phyloP scores from a whole-genome alignment of 2,113 vertebrate genomes.

The Callaeas wilsoni region DNA sequence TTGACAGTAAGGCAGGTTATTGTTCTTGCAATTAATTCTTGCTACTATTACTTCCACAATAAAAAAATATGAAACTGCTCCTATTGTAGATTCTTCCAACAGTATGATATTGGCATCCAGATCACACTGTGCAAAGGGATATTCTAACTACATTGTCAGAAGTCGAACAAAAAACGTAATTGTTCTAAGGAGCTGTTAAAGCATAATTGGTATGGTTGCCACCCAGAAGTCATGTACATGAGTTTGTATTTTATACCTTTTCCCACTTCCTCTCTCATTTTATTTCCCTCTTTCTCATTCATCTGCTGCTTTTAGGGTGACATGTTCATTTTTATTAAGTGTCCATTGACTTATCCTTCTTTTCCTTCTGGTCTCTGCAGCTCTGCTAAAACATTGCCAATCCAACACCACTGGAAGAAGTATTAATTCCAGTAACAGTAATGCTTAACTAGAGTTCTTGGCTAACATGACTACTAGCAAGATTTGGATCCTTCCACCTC shows the following conservation, averaged over 20 bases:
- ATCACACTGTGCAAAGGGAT: background rate
- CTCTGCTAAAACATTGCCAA: background rate
- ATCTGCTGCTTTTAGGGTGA: background rate
- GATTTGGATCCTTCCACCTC: background rate
- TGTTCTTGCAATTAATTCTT: background rate
- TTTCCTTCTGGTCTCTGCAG: background rate
- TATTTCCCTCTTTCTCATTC: background rate
- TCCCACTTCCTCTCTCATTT: background rate
- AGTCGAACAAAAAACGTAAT: background rate
- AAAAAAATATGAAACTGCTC: background rate
- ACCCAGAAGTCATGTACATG: background rate
- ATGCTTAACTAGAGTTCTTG: background rate
- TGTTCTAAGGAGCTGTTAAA: background rate
- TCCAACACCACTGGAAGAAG: background rate
- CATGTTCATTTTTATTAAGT: background rate
- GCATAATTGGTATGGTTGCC: background rate
- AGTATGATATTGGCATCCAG: background rate
- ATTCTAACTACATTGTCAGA: background rate
- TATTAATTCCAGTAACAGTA: background rate
- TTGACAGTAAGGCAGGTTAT: background rate
- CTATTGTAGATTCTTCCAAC: background rate
- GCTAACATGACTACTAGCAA: background rate
- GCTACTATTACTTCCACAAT: background rate
- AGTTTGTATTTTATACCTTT: background rate
- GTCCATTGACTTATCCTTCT: background rate